A percentile compares a stretch with the other conserved stretches of the same genome.
Conservation (phyloP, 2,888 invertebrate genomes). For the Tortrix viridana region DNA sequence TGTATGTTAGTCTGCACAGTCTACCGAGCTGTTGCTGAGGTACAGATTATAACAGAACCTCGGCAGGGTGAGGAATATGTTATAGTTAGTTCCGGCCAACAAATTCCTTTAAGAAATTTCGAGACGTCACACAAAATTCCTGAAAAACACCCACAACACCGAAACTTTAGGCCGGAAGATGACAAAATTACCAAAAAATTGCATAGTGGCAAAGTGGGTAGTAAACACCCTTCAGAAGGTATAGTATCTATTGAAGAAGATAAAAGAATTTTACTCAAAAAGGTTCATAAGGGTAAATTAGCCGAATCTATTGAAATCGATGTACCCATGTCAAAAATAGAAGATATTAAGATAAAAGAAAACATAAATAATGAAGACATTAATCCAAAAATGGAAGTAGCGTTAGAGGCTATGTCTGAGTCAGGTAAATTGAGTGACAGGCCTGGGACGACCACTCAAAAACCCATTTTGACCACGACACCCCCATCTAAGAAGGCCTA, state of each 20-base stretch:
- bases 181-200: slow-evolving; percentile 75
- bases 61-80: slow-evolving; percentile 88
- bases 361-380: slow-evolving; percentile 75
- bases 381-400: slow-evolving; percentile 75
- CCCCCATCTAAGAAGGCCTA: slow-evolving; percentile 66
- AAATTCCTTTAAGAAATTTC: slow-evolving; percentile 80
- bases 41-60: slow-evolving; percentile 86
- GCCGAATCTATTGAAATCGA: slow-evolving; percentile 77
- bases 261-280: slow-evolving; percentile 66
- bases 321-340: slow-evolving; percentile 75
- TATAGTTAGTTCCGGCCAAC: slow-evolving; percentile 83
- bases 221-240: slow-evolving; percentile 70
- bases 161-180: slow-evolving; percentile 67
- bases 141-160: slow-evolving; percentile 72
- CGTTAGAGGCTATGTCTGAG: slow-evolving; percentile 76
- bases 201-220: slow-evolving; percentile 61
- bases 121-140: slow-evolving; percentile 90
- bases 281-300: slow-evolving; percentile 68
- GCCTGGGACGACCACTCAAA: slow-evolving; percentile 80
- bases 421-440: slow-evolving; percentile 72
- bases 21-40: slow-evolving; percentile 76
- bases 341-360: slow-evolving; percentile 79
- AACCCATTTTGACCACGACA: slow-evolving; percentile 83
- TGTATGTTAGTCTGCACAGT: slow-evolving; percentile 77
- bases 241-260: slow-evolving; percentile 79